These are phyloP conservation scores for Leuctra nigra DNA, from an alignment of 2,888 invertebrate genomes.

Conservation along the genomic window DNA sequence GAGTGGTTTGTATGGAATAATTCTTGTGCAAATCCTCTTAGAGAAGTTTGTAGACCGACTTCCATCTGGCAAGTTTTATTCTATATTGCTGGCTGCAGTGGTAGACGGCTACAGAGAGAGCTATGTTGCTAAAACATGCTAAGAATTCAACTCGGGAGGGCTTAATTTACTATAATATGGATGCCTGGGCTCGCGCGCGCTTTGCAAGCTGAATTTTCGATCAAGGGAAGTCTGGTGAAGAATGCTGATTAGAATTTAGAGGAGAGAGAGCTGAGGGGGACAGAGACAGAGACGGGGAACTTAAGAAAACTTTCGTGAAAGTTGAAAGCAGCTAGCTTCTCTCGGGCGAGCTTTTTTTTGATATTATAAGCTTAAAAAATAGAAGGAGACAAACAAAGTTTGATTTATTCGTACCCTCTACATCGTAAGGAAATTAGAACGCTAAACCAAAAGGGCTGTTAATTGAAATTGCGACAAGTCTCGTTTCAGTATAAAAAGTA, in stretches of 20 bases:
- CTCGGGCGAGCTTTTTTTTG: not conserved
- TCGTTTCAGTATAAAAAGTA: constrained; percentile 11
- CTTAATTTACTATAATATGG: constrained; percentile 27
- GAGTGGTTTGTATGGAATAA: too few species aligned
- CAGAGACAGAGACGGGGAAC: constrained; percentile 36
- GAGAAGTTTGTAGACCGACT: too few species aligned
- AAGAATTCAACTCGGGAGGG: constrained; percentile 20
- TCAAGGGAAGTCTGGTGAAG: constrained; percentile 24
- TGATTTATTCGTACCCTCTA: constrained; percentile 8
- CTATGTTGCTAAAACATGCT: constrained; percentile 20
- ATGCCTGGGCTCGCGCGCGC: constrained; percentile 6
- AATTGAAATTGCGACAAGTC: constrained; percentile 23
- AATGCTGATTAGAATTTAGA: constrained; percentile 27
- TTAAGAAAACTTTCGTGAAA: constrained; percentile 30
- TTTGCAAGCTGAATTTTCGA: constrained; percentile 25
- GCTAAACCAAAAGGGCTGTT: constrained; percentile 16
- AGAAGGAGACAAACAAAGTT: constrained; percentile 12
- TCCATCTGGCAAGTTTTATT: too few species aligned
- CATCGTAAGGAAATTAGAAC: constrained; percentile 12
- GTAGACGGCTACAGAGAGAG: not conserved
- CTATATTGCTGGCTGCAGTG: too few species aligned
- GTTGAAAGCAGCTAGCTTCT: not conserved
- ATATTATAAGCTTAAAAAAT: constrained; percentile 14
- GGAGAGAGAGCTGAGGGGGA: constrained; percentile 23
- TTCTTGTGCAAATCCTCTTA: too few species aligned